phyloP scores from a whole-genome alignment of 2,113 vertebrate genomes.

The Geococcyx californianus region DNA sequence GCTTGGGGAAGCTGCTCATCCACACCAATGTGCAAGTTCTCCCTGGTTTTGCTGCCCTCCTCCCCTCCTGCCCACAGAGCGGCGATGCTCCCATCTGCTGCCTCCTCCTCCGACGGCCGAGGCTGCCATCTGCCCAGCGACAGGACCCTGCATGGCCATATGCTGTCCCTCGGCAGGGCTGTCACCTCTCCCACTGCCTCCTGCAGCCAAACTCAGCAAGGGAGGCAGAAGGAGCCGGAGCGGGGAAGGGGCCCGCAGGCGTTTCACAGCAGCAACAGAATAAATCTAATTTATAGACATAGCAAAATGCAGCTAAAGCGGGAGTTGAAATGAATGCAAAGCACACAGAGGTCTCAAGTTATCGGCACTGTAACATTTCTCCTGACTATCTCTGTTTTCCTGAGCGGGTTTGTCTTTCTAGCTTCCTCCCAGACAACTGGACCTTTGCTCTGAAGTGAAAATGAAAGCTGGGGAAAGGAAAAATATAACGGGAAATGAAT shows the following conservation, averaged over 20 bases:
- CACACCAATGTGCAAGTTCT: not conserved
- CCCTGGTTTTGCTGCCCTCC: not conserved
- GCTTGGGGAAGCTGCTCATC: not conserved
- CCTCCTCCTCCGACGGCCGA: not conserved
- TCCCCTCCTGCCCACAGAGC: not conserved
- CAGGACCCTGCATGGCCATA: not conserved
- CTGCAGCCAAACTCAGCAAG: not conserved
- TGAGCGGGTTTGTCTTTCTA: constrained; percentile 53
- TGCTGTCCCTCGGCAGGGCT: not conserved
- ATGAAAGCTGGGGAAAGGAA: constrained; percentile 38
- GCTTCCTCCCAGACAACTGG: constrained; percentile 49
- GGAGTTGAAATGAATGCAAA: constrained; percentile 50
- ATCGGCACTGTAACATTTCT: constrained; percentile 37
- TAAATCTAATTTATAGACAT: constrained; percentile 56
- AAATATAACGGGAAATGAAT: constrained; percentile 36
- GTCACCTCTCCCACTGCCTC: not conserved
- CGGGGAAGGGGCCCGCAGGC: not conserved
- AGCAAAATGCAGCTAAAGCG: constrained; percentile 8
- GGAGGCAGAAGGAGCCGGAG: not conserved
- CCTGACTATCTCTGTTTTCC: constrained; percentile 48
- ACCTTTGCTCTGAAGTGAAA: constrained; percentile 69
- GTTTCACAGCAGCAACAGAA: constrained; percentile 24
- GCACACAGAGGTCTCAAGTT: constrained; percentile 20
- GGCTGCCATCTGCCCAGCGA: not conserved
- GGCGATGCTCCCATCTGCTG: constrained; percentile 1